These are phyloP conservation scores for Arion vulgaris DNA, from an alignment of 1,140 invertebrate species.

Conservation along the genomic window DNA sequence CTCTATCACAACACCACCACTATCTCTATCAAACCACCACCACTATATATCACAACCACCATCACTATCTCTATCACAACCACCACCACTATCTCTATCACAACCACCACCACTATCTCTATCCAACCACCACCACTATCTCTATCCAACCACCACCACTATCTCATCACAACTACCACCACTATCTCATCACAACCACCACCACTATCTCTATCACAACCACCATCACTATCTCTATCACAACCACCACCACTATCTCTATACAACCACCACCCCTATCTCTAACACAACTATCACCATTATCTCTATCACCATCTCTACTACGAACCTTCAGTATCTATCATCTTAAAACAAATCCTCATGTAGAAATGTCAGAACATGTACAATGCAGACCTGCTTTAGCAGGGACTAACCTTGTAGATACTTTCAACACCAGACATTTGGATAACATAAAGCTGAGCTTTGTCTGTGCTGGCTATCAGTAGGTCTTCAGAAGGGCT, in stretches of 20 bases:
- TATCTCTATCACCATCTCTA: not conserved
- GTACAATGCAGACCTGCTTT: too few relatives aligned
- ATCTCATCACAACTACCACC: too few relatives aligned
- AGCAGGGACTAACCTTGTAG: too few relatives aligned
- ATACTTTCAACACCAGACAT: conserved; percentile 72
- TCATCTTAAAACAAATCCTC: too few relatives aligned
- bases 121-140: not conserved
- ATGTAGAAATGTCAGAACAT: too few relatives aligned
- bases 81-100: too few relatives aligned
- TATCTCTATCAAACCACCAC: not conserved
- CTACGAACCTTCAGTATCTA: too few relatives aligned
- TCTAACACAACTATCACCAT: too few relatives aligned
- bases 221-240: not conserved
- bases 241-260: not conserved
- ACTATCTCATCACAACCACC: too few relatives aligned
- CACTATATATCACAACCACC: too few relatives aligned
- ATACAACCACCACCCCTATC: not conserved
- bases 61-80: too few relatives aligned
- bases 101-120: not conserved
- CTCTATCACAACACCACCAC: too few relatives aligned
- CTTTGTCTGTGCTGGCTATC: conserved; percentile 71
- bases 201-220: not conserved
- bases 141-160: not conserved
- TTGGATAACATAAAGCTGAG: conserved; percentile 71
- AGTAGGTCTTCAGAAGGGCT: conserved; percentile 74